Evolutionary conservation across 2,797 vertebrate genomes (phyloP).

Genomic region (Pangasius krempfi): DNA sequence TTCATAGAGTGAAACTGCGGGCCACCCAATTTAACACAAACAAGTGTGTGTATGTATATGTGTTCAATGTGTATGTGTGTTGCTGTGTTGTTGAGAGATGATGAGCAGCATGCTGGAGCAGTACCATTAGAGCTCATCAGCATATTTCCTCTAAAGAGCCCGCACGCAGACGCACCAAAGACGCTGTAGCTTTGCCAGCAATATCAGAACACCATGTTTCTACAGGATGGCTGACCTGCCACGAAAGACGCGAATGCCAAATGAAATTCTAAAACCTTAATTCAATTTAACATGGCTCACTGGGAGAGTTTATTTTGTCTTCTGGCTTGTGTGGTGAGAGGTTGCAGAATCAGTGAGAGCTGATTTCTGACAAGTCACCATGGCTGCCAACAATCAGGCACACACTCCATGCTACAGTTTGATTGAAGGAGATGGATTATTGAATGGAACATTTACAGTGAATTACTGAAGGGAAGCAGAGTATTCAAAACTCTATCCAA

Average conservation of each 20-base stretch:
- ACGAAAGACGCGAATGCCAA: slow-evolving; percentile 37
- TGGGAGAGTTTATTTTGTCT: slow-evolving; percentile 56
- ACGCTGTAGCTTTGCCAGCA: slow-evolving; percentile 51
- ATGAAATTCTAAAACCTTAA: slow-evolving; percentile 55
- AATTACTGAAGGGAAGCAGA: slow-evolving; percentile 44
- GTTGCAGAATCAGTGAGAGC: slow-evolving; percentile 22
- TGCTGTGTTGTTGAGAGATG: slow-evolving; percentile 46
- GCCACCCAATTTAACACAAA: slow-evolving; percentile 39
- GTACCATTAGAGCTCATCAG: slow-evolving; percentile 63
- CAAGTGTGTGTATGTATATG: slow-evolving; percentile 14
- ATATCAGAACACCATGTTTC: slow-evolving; percentile 60
- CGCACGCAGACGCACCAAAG: slow-evolving; percentile 40
- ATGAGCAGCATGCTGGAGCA: slow-evolving; percentile 49
- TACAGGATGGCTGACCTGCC: slow-evolving; percentile 46
- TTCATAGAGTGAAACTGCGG: slow-evolving; percentile 9
- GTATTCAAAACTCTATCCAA: slow-evolving; percentile 30
- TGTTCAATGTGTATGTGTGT: slow-evolving; percentile 12
- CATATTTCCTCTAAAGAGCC: slow-evolving; percentile 54
- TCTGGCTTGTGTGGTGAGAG: slow-evolving; percentile 19
- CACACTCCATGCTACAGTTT: slow-evolving; percentile 40
- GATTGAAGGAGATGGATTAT: slow-evolving; percentile 49
- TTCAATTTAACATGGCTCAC: slow-evolving; percentile 58
- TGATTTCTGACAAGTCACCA: slow-evolving; percentile 36
- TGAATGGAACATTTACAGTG: slow-evolving; percentile 53
- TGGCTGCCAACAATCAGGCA: slow-evolving; percentile 46